A percentile compares a stretch with the other conserved stretches of the same genome.
Evolutionary conservation across 2,888 invertebrate species (phyloP).

Genomic region (Apodemia duryi): DNA sequence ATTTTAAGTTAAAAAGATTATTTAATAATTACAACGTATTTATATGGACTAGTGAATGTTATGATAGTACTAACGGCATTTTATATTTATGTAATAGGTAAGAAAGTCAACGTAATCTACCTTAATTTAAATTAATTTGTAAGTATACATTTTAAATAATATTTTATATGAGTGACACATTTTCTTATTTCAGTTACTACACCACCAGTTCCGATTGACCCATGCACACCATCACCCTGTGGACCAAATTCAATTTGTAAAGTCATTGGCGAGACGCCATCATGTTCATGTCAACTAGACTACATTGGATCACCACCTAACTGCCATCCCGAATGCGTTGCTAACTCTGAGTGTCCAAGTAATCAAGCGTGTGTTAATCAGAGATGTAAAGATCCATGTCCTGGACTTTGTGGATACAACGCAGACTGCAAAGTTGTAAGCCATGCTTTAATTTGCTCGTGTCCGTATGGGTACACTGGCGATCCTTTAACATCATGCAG

Average conservation of each 20-base stretch:
- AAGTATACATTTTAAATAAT: too few species aligned
- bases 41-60: too few species aligned
- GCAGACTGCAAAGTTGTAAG: slow-evolving; percentile 86
- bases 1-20: too few species aligned
- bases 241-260: slow-evolving; percentile 82
- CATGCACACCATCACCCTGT: slow-evolving; percentile 83
- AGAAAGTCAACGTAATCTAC: neutral
- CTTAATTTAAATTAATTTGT: neutral
- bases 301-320: slow-evolving; percentile 82
- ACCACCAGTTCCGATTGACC: slow-evolving; percentile 69
- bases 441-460: slow-evolving; percentile 84
- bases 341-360: slow-evolving; percentile 83
- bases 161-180: neutral
- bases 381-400: slow-evolving; percentile 85
- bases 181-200: slow-evolving; percentile 49
- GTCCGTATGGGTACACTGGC: slow-evolving; percentile 81
- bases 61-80: too few species aligned
- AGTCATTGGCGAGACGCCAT: slow-evolving; percentile 81
- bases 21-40: too few species aligned
- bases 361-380: slow-evolving; percentile 83
- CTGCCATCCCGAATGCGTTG: slow-evolving; percentile 83
- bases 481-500: slow-evolving; percentile 80
- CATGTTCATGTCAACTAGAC: slow-evolving; percentile 82
- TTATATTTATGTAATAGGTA: too few species aligned
- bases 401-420: slow-evolving; percentile 83